Evolutionary conservation across 2,113 vertebrate species (phyloP).

Genomic region (Microcebus jonahi): DNA sequence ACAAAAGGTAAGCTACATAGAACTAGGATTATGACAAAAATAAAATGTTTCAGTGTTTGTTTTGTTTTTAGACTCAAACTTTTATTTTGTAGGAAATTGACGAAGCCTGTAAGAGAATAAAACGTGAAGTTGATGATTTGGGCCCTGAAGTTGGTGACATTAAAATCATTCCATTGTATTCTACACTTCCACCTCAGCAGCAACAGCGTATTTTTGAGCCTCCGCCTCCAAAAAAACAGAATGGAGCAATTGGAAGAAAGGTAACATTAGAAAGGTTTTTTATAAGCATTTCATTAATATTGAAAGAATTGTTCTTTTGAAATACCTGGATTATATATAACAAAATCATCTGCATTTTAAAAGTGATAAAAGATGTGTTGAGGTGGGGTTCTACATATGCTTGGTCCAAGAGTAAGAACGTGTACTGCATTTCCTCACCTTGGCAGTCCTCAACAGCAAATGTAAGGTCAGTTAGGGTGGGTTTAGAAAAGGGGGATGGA

Average conservation of each 20-base stretch:
- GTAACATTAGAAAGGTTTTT: constrained; percentile 79
- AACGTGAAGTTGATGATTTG: constrained; percentile 96
- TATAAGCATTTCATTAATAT: background rate
- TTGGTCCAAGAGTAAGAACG: background rate
- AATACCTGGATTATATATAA: background rate
- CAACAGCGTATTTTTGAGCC: constrained; percentile 98
- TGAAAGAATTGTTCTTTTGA: background rate
- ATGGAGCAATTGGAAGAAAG: constrained; percentile 96
- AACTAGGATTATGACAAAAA: background rate
- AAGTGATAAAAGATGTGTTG: background rate
- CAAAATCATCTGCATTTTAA: background rate
- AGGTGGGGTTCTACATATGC: background rate
- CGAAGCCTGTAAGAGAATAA: constrained; percentile 98
- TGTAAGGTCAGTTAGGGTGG: background rate
- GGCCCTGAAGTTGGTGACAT: constrained; percentile 97
- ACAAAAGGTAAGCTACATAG: background rate
- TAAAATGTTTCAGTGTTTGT: background rate
- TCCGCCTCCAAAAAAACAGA: constrained; percentile 95
- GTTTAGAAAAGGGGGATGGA: background rate
- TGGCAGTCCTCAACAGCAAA: background rate
- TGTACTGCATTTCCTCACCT: background rate
- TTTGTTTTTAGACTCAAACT: constrained; percentile 56
- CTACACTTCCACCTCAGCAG: constrained; percentile 96
- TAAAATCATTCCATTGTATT: constrained; percentile 98
- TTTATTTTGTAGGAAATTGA: constrained; percentile 94